Evolutionary conservation across 2,113 vertebrate genomes (phyloP), one percentile per base, ranked within the genome.

Genomic region (Lycaon pictus): DNA sequence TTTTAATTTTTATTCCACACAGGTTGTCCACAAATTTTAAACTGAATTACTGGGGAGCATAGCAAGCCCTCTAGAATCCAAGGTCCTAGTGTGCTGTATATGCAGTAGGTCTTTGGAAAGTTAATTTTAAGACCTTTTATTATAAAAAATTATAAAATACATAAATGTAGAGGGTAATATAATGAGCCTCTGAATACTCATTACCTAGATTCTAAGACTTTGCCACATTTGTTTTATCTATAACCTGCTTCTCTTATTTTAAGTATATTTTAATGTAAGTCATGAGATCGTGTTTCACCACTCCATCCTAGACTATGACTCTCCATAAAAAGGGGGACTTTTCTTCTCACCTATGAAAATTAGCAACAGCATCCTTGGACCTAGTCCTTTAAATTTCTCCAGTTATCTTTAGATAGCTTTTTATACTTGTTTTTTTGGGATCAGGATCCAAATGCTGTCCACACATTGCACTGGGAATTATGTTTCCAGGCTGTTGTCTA

Each of bases 11-110:
- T 55, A 79, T 79, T 89, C 25, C 87, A 69, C 19, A 48, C 13
- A 69, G 3, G 25, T 82, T 93, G 51, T 90, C 76, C 86, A 23
- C 76, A 67, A 93, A 90, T 86, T 74, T 95, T 72, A 55, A 63
- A 63, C 16, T 80, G 15, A 71, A 89, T 93, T 95, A 77, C 43
- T 82, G 58, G 76, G 12, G 67, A 71, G 43, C 84, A 5, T 25
- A 85, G 58, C 77, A n/a, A 84, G 43, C 15, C 55, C 23, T 80
- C 48, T 29, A 88, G 77, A 85, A 87, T 32, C n/a, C 19, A 81
- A 32, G n/a, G 55, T 81, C 8, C 43, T 48, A 23, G 65, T 90
- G 19, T 71, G 5, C 32, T 55, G 11, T 58, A 13, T 25, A 9
- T 79, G 63, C 35, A 51, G 19, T 77, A 48, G 69, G 17, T 84